Conservation (phyloP, 2,113 vertebrate species). For the Silurus asotus region DNA sequence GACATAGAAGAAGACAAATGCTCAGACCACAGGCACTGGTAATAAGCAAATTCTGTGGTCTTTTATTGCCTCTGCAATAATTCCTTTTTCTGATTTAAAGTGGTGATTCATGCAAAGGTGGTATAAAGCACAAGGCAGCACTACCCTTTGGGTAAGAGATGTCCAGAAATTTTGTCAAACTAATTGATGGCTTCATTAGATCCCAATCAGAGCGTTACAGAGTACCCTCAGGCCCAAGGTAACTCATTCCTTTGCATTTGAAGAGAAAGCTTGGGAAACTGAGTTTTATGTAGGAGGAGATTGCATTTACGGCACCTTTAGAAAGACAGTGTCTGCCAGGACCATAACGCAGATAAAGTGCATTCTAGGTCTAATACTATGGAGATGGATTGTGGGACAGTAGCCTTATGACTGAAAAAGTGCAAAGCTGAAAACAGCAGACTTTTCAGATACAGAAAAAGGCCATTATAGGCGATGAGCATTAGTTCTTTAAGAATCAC, state of each 20-base stretch:
- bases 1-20: not conserved
- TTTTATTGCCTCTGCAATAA: conserved; percentile 37
- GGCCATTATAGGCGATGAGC: not conserved
- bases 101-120: conserved; percentile 40
- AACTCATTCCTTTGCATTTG: conserved; percentile 49
- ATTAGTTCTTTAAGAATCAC: not conserved
- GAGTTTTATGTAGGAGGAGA: conserved; percentile 43
- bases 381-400: conserved; percentile 32
- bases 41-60: conserved; percentile 14
- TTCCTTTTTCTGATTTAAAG: conserved; percentile 43
- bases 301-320: conserved; percentile 27
- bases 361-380: conserved; percentile 13
- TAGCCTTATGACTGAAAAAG: conserved; percentile 11
- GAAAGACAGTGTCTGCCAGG: conserved; percentile 34
- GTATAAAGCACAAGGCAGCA: conserved; percentile 42
- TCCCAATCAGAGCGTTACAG: conserved; percentile 48
- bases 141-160: conserved; percentile 48
- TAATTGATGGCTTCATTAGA: conserved; percentile 59
- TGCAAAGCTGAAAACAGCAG: not conserved
- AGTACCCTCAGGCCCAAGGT: conserved; percentile 33
- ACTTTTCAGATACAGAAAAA: not conserved
- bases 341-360: conserved; percentile 50
- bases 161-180: conserved; percentile 56
- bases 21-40: not conserved
- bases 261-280: conserved; percentile 41